Percentiles rank a stretch among this genome's conserved stretches.
Evolutionary conservation across 2,113 vertebrate genomes (phyloP).

Genomic region (Ariopsis seemanni): DNA sequence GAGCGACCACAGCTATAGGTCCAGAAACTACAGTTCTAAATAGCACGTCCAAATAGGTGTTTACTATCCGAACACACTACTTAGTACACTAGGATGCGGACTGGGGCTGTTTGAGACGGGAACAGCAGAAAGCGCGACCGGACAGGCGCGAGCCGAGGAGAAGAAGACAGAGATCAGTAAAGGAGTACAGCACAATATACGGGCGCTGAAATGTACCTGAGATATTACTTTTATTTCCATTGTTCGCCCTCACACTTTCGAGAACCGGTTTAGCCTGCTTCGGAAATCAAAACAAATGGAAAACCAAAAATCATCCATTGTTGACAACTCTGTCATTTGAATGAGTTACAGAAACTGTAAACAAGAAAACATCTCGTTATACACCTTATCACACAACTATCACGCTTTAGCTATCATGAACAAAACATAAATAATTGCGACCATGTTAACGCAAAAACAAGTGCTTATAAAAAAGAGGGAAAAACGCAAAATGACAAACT

Average conservation of each 20-base stretch:
- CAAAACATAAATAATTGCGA: constrained; percentile 34
- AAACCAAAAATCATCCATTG: neutral
- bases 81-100: constrained; percentile 4
- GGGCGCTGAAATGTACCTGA: constrained; percentile 79
- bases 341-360: constrained; percentile 62
- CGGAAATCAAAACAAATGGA: neutral
- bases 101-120: constrained; percentile 13
- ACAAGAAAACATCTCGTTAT: constrained; percentile 57
- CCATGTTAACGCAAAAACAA: constrained; percentile 67
- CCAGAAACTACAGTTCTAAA: constrained; percentile 6
- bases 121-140: constrained; percentile 41
- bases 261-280: constrained; percentile 56
- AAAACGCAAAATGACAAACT: constrained; percentile 53
- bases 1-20: neutral
- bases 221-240: constrained; percentile 71
- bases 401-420: constrained; percentile 4
- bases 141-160: constrained; percentile 10
- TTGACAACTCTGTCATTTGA: constrained; percentile 23
- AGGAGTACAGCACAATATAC: constrained; percentile 49
- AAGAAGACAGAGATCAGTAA: constrained; percentile 23
- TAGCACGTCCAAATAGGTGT: constrained; percentile 13
- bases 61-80: constrained; percentile 1
- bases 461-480: constrained; percentile 74
- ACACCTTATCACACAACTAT: constrained; percentile 5
- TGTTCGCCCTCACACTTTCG: constrained; percentile 66